Conservation (phyloP, 2,888 invertebrate species). For the Hydrotaea cyrtoneurina region DNA sequence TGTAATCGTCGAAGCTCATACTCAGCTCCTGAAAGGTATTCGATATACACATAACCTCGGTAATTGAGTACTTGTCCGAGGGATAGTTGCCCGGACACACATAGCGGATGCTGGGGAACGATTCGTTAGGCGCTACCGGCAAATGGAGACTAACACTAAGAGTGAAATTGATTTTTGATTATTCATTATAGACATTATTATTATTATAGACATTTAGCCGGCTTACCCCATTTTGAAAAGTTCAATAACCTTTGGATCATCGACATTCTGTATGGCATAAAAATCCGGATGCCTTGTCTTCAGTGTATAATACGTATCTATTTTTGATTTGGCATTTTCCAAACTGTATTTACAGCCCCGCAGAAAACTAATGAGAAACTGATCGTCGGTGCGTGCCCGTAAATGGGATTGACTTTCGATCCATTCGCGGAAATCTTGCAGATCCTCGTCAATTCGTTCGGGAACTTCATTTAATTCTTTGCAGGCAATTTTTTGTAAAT, state of each 20-base stretch:
- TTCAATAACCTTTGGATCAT: constrained; percentile 56
- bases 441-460: constrained; percentile 72
- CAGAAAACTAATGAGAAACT: constrained; percentile 81
- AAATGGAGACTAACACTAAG: constrained; percentile 75
- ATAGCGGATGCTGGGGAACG: constrained; percentile 82
- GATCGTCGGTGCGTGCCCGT: constrained; percentile 76
- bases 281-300: constrained; percentile 83
- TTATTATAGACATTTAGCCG: not conserved
- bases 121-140: constrained; percentile 77
- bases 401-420: constrained; percentile 81
- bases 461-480: constrained; percentile 82
- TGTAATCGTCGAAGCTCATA: constrained; percentile 83
- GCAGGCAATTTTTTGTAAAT: constrained; percentile 77
- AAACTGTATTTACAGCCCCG: constrained; percentile 82
- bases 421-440: constrained; percentile 81
- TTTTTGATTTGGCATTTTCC: constrained; percentile 82
- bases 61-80: constrained; percentile 80
- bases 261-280: constrained; percentile 77
- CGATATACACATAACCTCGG: constrained; percentile 82
- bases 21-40: constrained; percentile 83
- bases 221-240: constrained; percentile 24
- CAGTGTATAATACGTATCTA: constrained; percentile 83
- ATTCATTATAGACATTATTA: not conserved
- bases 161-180: constrained; percentile 67
- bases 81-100: constrained; percentile 81